These are phyloP conservation scores for Meloidogyne hapla DNA, from an alignment of 1,140 invertebrate genomes.

Conservation along the genomic window DNA sequence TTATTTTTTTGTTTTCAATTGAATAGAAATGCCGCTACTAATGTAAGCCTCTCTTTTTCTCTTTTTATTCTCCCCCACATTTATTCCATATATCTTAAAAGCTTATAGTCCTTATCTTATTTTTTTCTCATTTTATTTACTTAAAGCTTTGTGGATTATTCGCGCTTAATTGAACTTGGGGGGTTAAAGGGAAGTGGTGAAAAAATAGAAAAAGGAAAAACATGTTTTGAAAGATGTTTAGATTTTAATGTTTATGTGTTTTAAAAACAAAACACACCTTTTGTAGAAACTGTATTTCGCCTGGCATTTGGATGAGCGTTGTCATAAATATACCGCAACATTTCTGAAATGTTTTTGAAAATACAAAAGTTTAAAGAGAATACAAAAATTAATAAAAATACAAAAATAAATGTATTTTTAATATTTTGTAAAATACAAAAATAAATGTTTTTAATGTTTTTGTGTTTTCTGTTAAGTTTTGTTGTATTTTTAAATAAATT, in stretches of 20 bases:
- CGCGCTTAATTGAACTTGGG: slow-evolving; percentile 13
- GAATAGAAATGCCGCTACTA: not conserved
- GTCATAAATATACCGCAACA: slow-evolving; percentile 50
- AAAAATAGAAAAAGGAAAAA: not conserved
- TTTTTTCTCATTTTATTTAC: not conserved
- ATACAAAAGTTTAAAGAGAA: too few relatives aligned
- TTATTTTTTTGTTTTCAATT: not conserved
- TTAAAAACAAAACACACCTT: too few relatives aligned
- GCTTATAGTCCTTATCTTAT: not conserved
- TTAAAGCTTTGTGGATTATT: slow-evolving; percentile 10
- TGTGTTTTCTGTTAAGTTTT: too few relatives aligned
- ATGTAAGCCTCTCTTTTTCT: too few relatives aligned
- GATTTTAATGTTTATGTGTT: not conserved
- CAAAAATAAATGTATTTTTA: too few relatives aligned
- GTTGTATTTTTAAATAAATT: too few relatives aligned
- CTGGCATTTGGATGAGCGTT: slow-evolving; percentile 18
- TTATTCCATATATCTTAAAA: not conserved
- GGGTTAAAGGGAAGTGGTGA: not conserved
- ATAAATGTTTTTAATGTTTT: too few relatives aligned
- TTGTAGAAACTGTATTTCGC: not conserved
- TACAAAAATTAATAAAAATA: too few relatives aligned
- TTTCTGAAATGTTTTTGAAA: slow-evolving; percentile 23
- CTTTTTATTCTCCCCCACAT: slow-evolving; percentile 6
- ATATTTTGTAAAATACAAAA: too few relatives aligned
- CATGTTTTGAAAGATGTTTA: not conserved